phyloP scores from a whole-genome alignment of 2,797 vertebrate species.

The Todus mexicanus region DNA sequence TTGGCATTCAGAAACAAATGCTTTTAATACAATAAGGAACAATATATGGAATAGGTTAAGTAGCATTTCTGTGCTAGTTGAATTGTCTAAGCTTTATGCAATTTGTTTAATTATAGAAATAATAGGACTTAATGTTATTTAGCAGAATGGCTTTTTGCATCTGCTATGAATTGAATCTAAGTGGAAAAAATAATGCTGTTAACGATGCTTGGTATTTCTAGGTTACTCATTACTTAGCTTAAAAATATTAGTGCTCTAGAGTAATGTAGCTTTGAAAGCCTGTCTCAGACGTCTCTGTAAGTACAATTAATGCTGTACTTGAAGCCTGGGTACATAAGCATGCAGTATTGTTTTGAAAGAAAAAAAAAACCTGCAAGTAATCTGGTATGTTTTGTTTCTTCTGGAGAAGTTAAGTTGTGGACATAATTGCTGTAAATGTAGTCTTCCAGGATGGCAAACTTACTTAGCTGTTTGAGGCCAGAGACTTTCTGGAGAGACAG shows the following conservation, averaged over 20 bases:
- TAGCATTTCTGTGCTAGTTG: background rate
- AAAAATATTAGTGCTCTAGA: background rate
- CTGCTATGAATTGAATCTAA: background rate
- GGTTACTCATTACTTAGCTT: background rate
- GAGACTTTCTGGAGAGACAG: background rate
- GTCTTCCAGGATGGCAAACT: background rate
- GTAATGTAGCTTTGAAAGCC: background rate
- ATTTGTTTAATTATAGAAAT: conserved; percentile 26
- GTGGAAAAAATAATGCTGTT: background rate
- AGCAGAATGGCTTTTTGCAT: background rate
- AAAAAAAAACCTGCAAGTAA: background rate
- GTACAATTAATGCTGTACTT: background rate
- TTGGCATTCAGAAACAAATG: conserved; percentile 11
- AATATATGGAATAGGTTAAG: background rate
- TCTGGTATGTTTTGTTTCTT: background rate
- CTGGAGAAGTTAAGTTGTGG: background rate
- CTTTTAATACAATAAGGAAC: background rate
- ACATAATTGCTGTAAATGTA: background rate
- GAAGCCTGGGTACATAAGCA: background rate
- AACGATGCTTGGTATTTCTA: background rate
- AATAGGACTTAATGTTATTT: background rate
- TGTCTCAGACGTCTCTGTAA: background rate
- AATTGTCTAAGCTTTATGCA: background rate
- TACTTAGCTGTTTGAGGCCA: background rate
- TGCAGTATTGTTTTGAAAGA: background rate